A percentile compares a stretch with the other conserved stretches of the same genome.
These are phyloP conservation scores for Phylloscopus trochilus DNA, from an alignment of 2,113 vertebrate species.

Conservation along the genomic window DNA sequence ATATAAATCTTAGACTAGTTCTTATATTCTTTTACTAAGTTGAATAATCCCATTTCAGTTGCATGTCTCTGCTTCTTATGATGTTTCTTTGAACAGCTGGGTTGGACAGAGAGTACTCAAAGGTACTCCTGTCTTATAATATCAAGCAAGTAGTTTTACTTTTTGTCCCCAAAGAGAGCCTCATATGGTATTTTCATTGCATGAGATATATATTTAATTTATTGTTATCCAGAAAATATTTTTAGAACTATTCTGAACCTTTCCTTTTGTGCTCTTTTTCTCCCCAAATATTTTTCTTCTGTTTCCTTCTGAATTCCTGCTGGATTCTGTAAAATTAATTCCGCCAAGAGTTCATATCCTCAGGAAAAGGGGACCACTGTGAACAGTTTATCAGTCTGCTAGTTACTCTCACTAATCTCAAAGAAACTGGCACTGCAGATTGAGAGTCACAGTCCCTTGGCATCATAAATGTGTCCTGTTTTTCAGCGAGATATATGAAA, in stretches of 20 bases:
- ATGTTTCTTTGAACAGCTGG: neutral
- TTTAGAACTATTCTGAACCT: neutral
- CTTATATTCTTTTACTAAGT: neutral
- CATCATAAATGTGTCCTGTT: neutral
- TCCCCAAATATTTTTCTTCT: neutral
- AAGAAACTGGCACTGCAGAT: neutral
- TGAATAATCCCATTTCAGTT: neutral
- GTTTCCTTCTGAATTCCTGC: neutral
- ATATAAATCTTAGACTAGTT: neutral
- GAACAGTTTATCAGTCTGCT: neutral
- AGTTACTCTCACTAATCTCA: neutral
- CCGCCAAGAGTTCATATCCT: neutral
- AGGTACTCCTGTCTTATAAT: neutral
- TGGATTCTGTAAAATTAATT: neutral
- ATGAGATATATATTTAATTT: neutral
- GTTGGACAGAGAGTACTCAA: neutral
- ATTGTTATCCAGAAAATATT: neutral
- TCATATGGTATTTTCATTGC: neutral
- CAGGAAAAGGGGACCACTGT: neutral
- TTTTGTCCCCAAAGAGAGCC: neutral
- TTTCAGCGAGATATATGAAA: neutral
- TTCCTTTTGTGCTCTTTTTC: neutral
- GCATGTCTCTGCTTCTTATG: neutral
- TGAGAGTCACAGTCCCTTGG: neutral
- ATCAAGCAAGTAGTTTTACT: neutral